A percentile compares a stretch with the other conserved stretches of the same genome.
Evolutionary conservation across 2,888 invertebrate genomes (phyloP).

Genomic region (Scaptomyza tumidula): DNA sequence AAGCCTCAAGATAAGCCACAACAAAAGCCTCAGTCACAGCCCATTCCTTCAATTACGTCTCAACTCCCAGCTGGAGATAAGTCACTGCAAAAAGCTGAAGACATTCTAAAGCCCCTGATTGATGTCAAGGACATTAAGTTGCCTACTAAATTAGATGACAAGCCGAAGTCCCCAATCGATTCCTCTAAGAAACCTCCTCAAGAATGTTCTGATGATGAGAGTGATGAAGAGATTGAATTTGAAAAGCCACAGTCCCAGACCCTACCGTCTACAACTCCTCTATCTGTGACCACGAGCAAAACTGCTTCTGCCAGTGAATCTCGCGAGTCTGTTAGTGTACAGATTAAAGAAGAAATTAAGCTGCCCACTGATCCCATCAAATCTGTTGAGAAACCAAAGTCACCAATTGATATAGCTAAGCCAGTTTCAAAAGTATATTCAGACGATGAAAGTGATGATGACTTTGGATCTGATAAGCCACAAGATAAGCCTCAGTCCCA

Average conservation of each 20-base stretch:
- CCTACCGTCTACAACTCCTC: neutral
- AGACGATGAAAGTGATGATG: neutral
- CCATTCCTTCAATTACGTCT: neutral
- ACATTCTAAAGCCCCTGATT: slow-evolving; percentile 17
- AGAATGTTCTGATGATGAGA: slow-evolving; percentile 33
- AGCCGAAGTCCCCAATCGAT: slow-evolving; percentile 25
- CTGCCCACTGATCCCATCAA: slow-evolving; percentile 11
- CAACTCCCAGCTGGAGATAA: slow-evolving; percentile 15
- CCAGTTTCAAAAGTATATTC: neutral
- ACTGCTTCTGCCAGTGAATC: slow-evolving; percentile 7
- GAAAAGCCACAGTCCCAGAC: slow-evolving; percentile 4
- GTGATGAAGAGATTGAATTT: slow-evolving; percentile 19
- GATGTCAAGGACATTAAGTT: slow-evolving; percentile 10
- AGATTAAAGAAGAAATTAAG: slow-evolving; percentile 10
- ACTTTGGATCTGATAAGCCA: slow-evolving; percentile 3
- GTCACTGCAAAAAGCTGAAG: slow-evolving; percentile 10
- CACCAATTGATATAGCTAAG: neutral
- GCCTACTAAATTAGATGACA: slow-evolving; percentile 23
- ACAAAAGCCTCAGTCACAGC: slow-evolving; percentile 4
- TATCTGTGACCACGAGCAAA: slow-evolving; percentile 1
- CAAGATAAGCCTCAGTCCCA: slow-evolving; percentile 1
- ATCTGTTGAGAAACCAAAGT: slow-evolving; percentile 3
- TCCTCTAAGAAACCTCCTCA: slow-evolving; percentile 1
- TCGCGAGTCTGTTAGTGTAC: slow-evolving; percentile 6
- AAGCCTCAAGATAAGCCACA: neutral